A percentile compares a stretch with the other conserved stretches of the same genome.
These are phyloP conservation scores for Myotis pilosus DNA, from an alignment of 2,797 vertebrate genomes.

Conservation along the genomic window DNA sequence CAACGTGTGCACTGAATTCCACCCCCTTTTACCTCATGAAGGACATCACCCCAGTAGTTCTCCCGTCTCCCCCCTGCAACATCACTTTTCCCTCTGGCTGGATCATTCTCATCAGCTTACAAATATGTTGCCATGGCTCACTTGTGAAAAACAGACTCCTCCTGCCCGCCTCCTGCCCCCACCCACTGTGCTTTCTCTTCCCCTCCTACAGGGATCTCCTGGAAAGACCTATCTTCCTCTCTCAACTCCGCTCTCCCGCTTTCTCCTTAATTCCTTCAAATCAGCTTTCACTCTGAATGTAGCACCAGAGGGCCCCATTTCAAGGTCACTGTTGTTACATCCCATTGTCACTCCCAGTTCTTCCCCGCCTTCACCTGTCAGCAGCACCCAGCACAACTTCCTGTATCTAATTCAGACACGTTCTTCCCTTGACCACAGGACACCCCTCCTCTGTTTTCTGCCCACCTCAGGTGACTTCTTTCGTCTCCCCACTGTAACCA, in stretches of 20 bases:
- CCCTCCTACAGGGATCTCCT: neutral
- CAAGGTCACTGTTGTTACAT: neutral
- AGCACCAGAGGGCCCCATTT: neutral
- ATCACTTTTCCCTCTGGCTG: neutral
- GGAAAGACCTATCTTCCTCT: neutral
- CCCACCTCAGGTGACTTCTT: neutral
- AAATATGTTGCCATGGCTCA: neutral
- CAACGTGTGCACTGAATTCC: neutral
- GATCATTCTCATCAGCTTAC: neutral
- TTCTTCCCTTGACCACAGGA: neutral
- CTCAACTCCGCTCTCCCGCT: neutral
- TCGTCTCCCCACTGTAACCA: rapidly evolving
- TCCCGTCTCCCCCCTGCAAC: no score
- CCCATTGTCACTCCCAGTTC: no score
- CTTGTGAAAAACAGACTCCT: neutral
- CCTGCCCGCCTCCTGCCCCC: neutral
- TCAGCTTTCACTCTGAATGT: neutral
- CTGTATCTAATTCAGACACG: neutral
- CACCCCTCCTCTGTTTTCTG: neutral
- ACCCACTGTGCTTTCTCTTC: neutral
- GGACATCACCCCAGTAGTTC: neutral
- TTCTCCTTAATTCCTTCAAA: neutral
- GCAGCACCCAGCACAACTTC: neutral
- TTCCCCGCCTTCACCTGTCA: neutral
- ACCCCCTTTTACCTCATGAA: neutral